These are phyloP conservation scores for Cotesia congregata DNA, from an alignment of 2,888 invertebrate genomes.

Conservation along the genomic window DNA sequence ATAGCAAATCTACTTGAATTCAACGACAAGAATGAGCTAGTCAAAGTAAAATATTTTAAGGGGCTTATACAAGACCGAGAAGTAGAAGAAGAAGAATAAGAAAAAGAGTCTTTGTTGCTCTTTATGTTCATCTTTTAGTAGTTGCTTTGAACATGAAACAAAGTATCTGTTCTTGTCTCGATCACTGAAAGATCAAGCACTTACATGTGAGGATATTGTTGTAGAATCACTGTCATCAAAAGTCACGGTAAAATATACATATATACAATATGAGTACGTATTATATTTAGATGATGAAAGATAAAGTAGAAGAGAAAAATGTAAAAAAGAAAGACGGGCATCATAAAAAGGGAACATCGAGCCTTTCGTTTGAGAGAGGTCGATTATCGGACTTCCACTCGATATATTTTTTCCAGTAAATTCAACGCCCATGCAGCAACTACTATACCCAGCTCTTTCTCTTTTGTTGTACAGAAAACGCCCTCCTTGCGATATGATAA, in stretches of 20 bases:
- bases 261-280: neutral
- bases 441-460: conserved; percentile 5
- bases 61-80: neutral
- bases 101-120: neutral
- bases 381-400: conserved; percentile 42
- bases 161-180: neutral
- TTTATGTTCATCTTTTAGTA: neutral
- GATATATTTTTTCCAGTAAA: conserved; percentile 42
- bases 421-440: conserved; percentile 28
- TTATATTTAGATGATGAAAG: neutral
- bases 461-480: neutral
- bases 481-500: conserved; percentile 33
- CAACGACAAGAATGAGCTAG: neutral
- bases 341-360: conserved; percentile 21
- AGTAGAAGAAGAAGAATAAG: neutral
- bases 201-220: neutral
- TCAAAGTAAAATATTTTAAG: neutral
- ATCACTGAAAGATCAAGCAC: neutral
- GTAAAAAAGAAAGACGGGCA: conserved; percentile 10
- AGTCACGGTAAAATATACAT: neutral
- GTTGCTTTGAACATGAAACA: neutral
- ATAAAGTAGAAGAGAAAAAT: conserved; percentile 1
- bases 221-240: neutral
- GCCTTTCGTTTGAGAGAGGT: conserved; percentile 23
- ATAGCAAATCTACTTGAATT: neutral